Evolutionary conservation across 2,797 vertebrate genomes (phyloP), one percentile per base, ranked within the genome.

Genomic region (Pteronotus mesoamericanus): DNA sequence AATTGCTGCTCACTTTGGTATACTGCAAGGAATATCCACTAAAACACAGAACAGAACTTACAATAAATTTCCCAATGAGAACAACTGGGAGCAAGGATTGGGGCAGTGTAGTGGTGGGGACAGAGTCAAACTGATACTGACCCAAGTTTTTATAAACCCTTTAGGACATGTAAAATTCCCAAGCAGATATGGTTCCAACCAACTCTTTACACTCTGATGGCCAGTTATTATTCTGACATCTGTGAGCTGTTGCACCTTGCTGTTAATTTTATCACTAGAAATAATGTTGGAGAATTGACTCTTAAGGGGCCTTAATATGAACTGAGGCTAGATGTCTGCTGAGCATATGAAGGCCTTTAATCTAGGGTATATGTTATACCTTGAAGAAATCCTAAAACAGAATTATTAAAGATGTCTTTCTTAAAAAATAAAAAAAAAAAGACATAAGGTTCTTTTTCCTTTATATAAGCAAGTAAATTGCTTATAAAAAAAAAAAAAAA

Each of bases 381-480:
- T 94, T 91, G 68, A 97, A 97, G 89, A 97, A 92, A 97, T 86
- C 78, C 91, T 97, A 89, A 96, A 94, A 97, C 94, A 94, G 94
- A 98, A 97, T 96, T 96, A 97, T 97, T 97, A 96, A 97, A 95
- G 85, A 96, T 92, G 69, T 61, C 86, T 94, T 86, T 93, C 92
- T 79, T 92, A 15, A 9, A 72, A 96, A 95, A 90, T 93, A 77
- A 88, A 46, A 84, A 92, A 91, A 88, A 61, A 61, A 77, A 53
- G 26, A 1, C 77, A 79, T 32, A 24, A 44, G 19, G 21, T 80
- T 84, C 61, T 94, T 95, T 86, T 80, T 71, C 77, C 57, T 97
- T 95, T 92, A 86, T 78, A 93, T 90, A 96, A 96, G 92, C 79
- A 90, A 92, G 83, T 42, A 18, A 94, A 88, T 78, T 42, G 69